Evolutionary conservation across 1,140 invertebrate species (phyloP), one percentile per base, ranked within the genome.

Genomic region (Papilio helenus): DNA sequence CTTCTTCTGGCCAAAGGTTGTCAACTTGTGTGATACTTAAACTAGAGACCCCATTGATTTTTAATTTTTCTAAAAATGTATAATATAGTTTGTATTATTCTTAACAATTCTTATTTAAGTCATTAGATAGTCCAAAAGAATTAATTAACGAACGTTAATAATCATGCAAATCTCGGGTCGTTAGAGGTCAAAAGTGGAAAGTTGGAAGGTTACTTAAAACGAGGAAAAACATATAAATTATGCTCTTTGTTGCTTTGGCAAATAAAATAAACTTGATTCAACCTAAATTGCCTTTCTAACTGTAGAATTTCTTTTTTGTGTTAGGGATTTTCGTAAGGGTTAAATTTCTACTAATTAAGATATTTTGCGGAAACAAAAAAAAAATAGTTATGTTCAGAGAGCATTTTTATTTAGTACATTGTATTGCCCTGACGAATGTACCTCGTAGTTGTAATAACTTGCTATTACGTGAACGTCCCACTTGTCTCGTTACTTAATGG

Each of bases 221-320:
- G n/a, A 46, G 39, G 39, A 44, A 44, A 42, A 46, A 73, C 46
- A 46, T 73, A 73, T 61, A 61, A 61, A 44, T 73, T 73, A 44
- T 73, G 34, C 72, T 73, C 39, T 73, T 73, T 61, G 58, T 61
- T 26, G 39, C 72, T 73, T 42, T 73, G 20, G 42, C 72, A 73
- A 46, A 73, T 73, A 49, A 73, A 73, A 46, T 46, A 26, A 46
- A 73, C 44, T 42, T 49, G n/a, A 44, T 46, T 73, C 72, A 44
- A 46, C 42, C 72, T 26, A 46, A 26, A 73, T 46, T 26, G 44
- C 23, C 61, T 65, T 65, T 29, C 14, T 65, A 29, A 65, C 12
- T 26, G 23, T 12, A 34, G 4, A 26, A 65, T 29, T 65, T 65
- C 23, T 65, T 65, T 65, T 26, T 65, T 65, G 3, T 5, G 23